Base-by-base conservation (phyloP, 1,140 invertebrate genomes). In the Calephelis nemesis region DNA sequence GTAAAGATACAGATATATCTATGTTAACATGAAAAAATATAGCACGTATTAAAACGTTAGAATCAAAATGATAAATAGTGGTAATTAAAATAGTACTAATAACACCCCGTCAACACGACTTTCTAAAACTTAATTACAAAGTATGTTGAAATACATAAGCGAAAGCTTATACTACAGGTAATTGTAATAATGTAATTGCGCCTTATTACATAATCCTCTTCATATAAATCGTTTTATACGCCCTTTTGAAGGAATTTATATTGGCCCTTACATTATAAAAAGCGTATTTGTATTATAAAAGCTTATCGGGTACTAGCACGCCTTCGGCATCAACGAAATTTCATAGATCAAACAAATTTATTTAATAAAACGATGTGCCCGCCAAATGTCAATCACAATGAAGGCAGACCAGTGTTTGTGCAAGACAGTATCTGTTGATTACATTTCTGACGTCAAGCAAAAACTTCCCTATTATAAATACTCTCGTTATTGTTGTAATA, bases 371-470 rank as follows among this genome's bases (percentile, higher is more conserved):
- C 70, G 69, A 62, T 70, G 74, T 74, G 67, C 70, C 72, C 67
- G 71, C 72, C 73, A 69, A 74, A 73, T 73, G 82, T 82, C 84
- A 79, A 76, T 84, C 78, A 84, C 58, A 71, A 69, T 68, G 73
- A 74, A 71, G 78, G 73, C 76, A 74, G 76, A 62, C 62, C 69
- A 68, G 75, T 67, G 72, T 74, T 69, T 75, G 74, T 74, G 68
- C 54, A 62, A 74, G 64, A 68, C 64, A 69, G 69, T 71, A 74
- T 75, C 75, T 79, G 72, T 78, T 83, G 79, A 84, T 86, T 83
- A 86, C 80, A 84, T 83, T 83, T 81, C 81, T 78, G 67, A 72
- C 75, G 75, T 81, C 79, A 77, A 78, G 70, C 75, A 74, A 75
- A 77, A 79, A 78, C 71, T 75, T 74, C 69, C 69, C 71, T 39